phyloP scores from a whole-genome alignment of 1,140 invertebrate species.

The Drosophila sulfurigaster region DNA sequence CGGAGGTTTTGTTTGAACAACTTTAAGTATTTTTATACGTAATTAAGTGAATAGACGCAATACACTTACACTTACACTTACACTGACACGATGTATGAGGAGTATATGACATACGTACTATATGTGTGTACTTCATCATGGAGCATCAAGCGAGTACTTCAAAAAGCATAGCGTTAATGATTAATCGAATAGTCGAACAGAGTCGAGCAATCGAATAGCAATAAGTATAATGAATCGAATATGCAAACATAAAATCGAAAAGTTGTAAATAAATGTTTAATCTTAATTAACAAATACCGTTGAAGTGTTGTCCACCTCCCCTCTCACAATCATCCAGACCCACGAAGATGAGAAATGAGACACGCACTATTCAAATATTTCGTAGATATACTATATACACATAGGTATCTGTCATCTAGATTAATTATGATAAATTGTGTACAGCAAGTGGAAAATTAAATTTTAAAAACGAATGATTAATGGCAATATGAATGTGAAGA shows the following conservation, averaged over 20 bases:
- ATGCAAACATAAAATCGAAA: slow-evolving; percentile 53
- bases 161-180: not conserved
- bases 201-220: slow-evolving; percentile 40
- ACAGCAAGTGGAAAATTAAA: slow-evolving; percentile 54
- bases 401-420: slow-evolving; percentile 50
- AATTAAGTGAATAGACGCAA: slow-evolving; percentile 66
- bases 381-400: not conserved
- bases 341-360: slow-evolving; percentile 2
- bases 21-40: slow-evolving; percentile 84
- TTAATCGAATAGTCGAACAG: slow-evolving; percentile 27
- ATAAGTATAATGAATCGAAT: slow-evolving; percentile 57
- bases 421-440: slow-evolving; percentile 76
- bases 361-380: not conserved
- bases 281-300: slow-evolving; percentile 68
- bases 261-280: slow-evolving; percentile 80
- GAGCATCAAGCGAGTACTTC: slow-evolving; percentile 6
- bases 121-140: not conserved
- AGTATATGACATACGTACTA: not conserved
- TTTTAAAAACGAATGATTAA: slow-evolving; percentile 65
- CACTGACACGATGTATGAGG: too few species aligned
- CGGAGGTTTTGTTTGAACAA: slow-evolving; percentile 65
- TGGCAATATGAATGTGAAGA: slow-evolving; percentile 56
- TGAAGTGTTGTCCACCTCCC: slow-evolving; percentile 12
- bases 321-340: too few species aligned
- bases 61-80: not conserved